These are phyloP conservation scores for Girardia tigrina DNA, from an alignment of 2,888 invertebrate species.

Conservation along the genomic window DNA sequence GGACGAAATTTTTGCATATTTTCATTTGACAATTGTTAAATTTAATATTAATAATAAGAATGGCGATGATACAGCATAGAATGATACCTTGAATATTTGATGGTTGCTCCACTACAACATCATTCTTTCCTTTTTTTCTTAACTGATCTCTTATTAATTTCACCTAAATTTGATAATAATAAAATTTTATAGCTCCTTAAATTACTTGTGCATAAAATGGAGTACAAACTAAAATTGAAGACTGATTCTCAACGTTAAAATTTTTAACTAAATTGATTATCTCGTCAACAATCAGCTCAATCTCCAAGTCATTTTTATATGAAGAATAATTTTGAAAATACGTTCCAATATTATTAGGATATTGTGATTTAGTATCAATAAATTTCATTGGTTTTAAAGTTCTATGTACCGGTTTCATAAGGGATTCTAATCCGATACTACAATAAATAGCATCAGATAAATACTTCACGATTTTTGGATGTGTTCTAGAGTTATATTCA, in stretches of 20 bases:
- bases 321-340: neutral
- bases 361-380: neutral
- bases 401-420: neutral
- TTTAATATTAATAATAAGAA: no score
- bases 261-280: neutral
- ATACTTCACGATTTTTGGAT: neutral
- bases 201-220: neutral
- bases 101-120: neutral
- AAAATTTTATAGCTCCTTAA: neutral
- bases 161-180: neutral
- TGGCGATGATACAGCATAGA: no score
- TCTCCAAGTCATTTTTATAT: neutral
- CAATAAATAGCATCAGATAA: neutral
- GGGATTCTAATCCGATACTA: neutral
- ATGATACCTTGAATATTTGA: neutral
- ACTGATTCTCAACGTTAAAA: neutral
- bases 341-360: neutral
- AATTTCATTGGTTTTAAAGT: neutral
- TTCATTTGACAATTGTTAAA: no score
- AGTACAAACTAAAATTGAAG: neutral
- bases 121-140: neutral
- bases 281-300: neutral
- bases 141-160: neutral
- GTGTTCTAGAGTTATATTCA: no score
- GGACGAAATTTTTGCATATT: no score